A percentile compares a stretch with the other conserved stretches of the same genome.
Evolutionary conservation across 2,797 vertebrate species (phyloP).

Genomic region (Pseudochirops corinnae): DNA sequence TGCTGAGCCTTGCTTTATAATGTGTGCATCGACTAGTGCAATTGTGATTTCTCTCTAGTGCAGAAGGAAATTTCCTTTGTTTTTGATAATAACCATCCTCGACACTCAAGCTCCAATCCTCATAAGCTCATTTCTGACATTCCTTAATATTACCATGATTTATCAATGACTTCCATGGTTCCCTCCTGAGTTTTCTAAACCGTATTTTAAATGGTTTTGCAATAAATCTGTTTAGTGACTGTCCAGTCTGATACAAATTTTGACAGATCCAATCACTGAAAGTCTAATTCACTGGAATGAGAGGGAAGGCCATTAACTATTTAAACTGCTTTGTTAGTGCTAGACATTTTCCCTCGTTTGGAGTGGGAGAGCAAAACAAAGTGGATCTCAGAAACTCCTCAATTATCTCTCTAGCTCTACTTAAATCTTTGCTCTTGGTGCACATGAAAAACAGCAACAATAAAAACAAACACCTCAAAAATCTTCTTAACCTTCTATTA

Average conservation of each 20-base stretch:
- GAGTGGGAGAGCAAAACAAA: neutral
- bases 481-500: neutral
- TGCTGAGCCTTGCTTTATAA: slow-evolving; percentile 44
- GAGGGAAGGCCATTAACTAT: slow-evolving; percentile 21
- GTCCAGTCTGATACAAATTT: slow-evolving; percentile 71
- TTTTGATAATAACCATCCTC: slow-evolving; percentile 75
- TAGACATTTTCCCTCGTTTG: slow-evolving; percentile 20
- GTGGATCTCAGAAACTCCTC: neutral
- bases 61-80: slow-evolving; percentile 67
- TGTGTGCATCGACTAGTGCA: slow-evolving; percentile 60
- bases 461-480: neutral
- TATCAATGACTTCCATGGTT: slow-evolving; percentile 70
- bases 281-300: neutral
- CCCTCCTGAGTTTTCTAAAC: slow-evolving; percentile 66
- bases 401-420: slow-evolving; percentile 38
- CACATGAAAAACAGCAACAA: neutral
- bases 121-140: slow-evolving; percentile 74
- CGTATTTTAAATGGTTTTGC: slow-evolving; percentile 75
- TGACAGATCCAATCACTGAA: slow-evolving; percentile 68
- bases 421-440: neutral
- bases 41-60: slow-evolving; percentile 73
- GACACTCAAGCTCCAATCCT: slow-evolving; percentile 71
- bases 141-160: slow-evolving; percentile 77
- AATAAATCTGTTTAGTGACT: slow-evolving; percentile 70
- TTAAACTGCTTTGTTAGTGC: slow-evolving; percentile 46